phyloP scores from a whole-genome alignment of 2,113 vertebrate species.

The Paracanthobrama guichenoti region DNA sequence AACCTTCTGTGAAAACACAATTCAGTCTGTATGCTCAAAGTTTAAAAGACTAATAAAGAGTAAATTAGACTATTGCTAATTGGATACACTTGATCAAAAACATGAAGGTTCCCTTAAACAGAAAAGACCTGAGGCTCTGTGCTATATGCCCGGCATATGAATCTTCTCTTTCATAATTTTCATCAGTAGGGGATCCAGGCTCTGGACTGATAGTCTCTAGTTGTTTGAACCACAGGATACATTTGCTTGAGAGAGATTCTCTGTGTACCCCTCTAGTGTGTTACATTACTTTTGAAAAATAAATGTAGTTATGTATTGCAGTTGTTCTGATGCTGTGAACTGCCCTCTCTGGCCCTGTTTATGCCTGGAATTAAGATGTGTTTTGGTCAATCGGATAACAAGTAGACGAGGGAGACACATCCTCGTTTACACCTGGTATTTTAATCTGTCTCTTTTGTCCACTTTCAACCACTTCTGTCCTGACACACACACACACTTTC shows the following conservation, averaged over 20 bases:
- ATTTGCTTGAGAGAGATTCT: not conserved
- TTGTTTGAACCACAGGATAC: conserved; percentile 14
- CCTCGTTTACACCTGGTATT: too few species aligned
- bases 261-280: not conserved
- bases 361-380: too few species aligned
- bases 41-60: conserved; percentile 2
- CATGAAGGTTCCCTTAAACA: conserved; percentile 1
- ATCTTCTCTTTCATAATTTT: conserved; percentile 20
- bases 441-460: too few species aligned
- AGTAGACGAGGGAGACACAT: too few species aligned
- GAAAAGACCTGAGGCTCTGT: not conserved
- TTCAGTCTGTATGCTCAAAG: not conserved
- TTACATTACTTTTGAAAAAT: conserved; percentile 1
- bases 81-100: conserved; percentile 11
- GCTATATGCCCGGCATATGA: not conserved
- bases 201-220: not conserved
- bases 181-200: conserved; percentile 29
- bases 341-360: conserved; percentile 26
- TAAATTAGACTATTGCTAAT: conserved; percentile 1
- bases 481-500: too few species aligned
- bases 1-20: not conserved
- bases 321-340: not conserved
- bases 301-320: conserved; percentile 5
- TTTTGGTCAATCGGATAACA: too few species aligned
- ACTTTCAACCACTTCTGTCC: too few species aligned